Conservation (phyloP, 2,797 vertebrate species). For the Sebastolobus altivelis region DNA sequence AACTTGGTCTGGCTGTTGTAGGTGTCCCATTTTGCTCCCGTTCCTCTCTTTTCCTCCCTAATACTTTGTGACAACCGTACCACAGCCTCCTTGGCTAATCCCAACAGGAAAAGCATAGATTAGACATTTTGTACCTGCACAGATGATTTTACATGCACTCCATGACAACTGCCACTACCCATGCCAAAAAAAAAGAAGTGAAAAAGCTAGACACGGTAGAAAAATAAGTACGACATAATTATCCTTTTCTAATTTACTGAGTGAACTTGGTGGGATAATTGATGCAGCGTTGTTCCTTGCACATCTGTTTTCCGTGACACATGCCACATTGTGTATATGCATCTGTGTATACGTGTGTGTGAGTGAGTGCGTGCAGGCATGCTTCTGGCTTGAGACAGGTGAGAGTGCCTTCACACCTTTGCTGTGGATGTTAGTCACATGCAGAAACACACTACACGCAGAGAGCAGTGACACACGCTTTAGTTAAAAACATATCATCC, state of each 20-base stretch:
- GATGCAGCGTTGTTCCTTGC: constrained; percentile 69
- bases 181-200: constrained; percentile 67
- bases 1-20: constrained; percentile 41
- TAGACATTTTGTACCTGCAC: constrained; percentile 82
- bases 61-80: constrained; percentile 80
- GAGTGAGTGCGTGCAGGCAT: constrained; percentile 1
- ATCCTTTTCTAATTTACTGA: constrained; percentile 71
- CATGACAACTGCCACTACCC: constrained; percentile 65
- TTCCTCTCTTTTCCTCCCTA: constrained; percentile 54
- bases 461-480: constrained; percentile 3
- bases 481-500: neutral
- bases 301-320: constrained; percentile 72
- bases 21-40: constrained; percentile 58
- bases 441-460: constrained; percentile 5
- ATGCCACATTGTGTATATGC: constrained; percentile 23
- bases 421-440: constrained; percentile 44
- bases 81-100: constrained; percentile 76
- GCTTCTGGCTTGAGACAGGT: constrained; percentile 63
- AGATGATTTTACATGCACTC: constrained; percentile 78
- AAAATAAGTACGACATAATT: constrained; percentile 72
- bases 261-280: constrained; percentile 72
- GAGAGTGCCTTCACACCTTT: constrained; percentile 64
- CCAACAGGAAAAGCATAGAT: constrained; percentile 78
- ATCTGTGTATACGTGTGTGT: constrained; percentile 8
- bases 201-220: constrained; percentile 59